Evolutionary conservation across 2,113 vertebrate species (phyloP), one percentile per base, ranked within the genome.

Genomic region (Acrocephalus arundinaceus): DNA sequence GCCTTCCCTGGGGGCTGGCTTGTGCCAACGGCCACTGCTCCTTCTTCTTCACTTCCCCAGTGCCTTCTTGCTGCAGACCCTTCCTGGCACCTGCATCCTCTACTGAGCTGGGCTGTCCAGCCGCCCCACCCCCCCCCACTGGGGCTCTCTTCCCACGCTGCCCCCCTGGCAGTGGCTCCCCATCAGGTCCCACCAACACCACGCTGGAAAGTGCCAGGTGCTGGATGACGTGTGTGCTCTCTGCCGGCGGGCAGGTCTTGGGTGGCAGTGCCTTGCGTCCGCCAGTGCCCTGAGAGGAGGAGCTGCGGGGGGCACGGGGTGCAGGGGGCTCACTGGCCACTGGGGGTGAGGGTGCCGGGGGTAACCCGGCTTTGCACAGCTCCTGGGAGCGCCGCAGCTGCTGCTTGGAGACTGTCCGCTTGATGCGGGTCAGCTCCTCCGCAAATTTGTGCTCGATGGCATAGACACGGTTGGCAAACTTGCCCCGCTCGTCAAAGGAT

Each of bases 361-460:
- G 95, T 96, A 98, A 27, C 80, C 95, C 95, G 0, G 97, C 45
- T 93, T 98, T 86, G 97, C 98, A 97, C 96, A 99, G 94, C 96
- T 98, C 98, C 58, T 98, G 98, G 3, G 98, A 98, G 84, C 98
- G 97, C 87, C 98, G 97, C 93, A 98, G 94, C 89, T 98, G 98
- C 89, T 98, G 98, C 84, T 97, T 97, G 35, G 98, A 98, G 12
- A 99, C 98, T 2, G 99, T 98, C 92, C 98, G 98, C 80, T 99
- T 99, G 89, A 99, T 99, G 65, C 99, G 98, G 66, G 98, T 98
- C 68, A 99, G 98, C 96, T 99, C 99, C 95, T 99, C 98, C 0
- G 99, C 98, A 90, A 99, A 99, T 95, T 99, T 99, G 96, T 98
- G 98, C 97, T 99, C 99, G 9, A 99, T 98, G 92, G 99, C 98